phyloP scores from a whole-genome alignment of 2,113 vertebrate species.

The Sminthopsis crassicaudata region DNA sequence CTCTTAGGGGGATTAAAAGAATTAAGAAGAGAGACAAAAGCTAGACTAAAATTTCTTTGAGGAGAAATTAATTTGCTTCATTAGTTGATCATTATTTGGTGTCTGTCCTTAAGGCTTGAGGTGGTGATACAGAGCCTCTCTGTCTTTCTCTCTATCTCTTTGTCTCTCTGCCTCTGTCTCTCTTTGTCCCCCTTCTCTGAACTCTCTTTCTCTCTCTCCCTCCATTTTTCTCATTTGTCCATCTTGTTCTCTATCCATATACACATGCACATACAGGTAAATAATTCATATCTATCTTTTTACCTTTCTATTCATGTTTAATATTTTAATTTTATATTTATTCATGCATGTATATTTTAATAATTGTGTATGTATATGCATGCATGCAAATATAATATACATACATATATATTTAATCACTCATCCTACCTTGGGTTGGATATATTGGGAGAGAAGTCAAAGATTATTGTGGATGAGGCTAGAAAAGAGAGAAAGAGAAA shows the following conservation, averaged over 20 bases:
- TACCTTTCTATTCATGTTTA: too few relatives aligned
- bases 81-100: background rate
- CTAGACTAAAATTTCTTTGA: background rate
- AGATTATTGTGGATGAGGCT: background rate
- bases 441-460: background rate
- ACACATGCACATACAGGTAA: background rate
- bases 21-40: background rate
- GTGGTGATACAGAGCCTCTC: background rate
- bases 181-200: too few relatives aligned
- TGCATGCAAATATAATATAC: too few relatives aligned
- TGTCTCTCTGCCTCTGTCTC: too few relatives aligned
- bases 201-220: too few relatives aligned
- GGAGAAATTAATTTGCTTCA: background rate
- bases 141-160: background rate
- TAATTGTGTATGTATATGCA: background rate
- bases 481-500: background rate
- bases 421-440: background rate
- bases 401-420: background rate
- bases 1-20: background rate
- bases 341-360: background rate
- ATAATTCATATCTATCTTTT: too few relatives aligned
- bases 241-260: background rate
- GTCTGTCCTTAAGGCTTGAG: background rate
- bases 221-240: background rate
- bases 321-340: background rate